Evolutionary conservation across 92 coral and sea anemone species (phyloP), one percentile per base, ranked within the genome.

Genomic region (Siderastrea radians): DNA sequence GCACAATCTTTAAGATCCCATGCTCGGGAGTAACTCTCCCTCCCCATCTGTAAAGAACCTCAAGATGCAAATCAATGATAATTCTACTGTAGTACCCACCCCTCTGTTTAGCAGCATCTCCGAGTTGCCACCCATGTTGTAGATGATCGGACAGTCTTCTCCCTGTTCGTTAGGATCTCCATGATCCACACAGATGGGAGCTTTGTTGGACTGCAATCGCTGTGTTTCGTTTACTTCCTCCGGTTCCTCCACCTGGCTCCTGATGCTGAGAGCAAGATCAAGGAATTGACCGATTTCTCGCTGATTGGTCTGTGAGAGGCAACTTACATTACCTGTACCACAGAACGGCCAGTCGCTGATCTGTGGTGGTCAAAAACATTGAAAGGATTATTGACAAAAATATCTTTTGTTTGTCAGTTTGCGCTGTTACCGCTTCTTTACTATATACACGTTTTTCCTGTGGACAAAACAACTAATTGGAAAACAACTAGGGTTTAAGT

Each of bases 291-390:
- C 92, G 54, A 43, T 74, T 64, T 75, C 87, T 4, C 44, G 51
- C 48, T 62, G 64, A 2, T n/a, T 61, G 57, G 1, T 12, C 0
- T 78, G 44, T 19, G 61, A 67, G 17, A 17, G 55, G 49, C 85
- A 80, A 44, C 43, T 68, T 6, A 67, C 85, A 6, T 47, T 7
- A 17, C 13, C 80, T 4, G 5, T 45, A n/a, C 46, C 75, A 19
- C 91, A 88, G 49, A 81, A 88, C 14, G 63, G 44, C 91, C 91
- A 88, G 62, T 75, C 65, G 43, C 74, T 73, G 14, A 88, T 52
- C 91, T 88, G n/a, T 3, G 61, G n/a, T 3, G 61, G 9, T 19
- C 1, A 12, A 47, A 51, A n/a, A 64, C 69, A 63, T 5, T 38
- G 1, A 64, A 49, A 63, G 38, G 38, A 26, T 26, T 26, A 26